These are phyloP conservation scores for Drosophila barbarae DNA, from an alignment of 2,888 invertebrate species.

Conservation along the genomic window DNA sequence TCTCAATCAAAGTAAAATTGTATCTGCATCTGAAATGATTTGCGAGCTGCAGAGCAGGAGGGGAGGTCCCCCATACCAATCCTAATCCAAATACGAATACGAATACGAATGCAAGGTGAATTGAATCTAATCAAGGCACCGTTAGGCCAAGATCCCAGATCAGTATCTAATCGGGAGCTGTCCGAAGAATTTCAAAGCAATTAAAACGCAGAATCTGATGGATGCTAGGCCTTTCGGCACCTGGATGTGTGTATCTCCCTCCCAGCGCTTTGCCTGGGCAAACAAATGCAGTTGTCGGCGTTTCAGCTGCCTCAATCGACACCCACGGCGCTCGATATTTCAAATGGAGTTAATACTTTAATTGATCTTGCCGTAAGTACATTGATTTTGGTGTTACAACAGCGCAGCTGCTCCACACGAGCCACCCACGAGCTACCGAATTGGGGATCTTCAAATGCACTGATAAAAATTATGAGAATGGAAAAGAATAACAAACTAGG, in stretches of 20 bases:
- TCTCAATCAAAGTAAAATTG: conserved; percentile 58
- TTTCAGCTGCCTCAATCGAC: conserved; percentile 34
- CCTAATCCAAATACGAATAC: conserved; percentile 7
- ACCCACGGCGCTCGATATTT: conserved; percentile 37
- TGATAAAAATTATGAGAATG: not conserved
- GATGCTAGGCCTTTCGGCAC: conserved; percentile 35
- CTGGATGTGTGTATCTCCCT: conserved; percentile 7
- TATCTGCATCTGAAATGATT: conserved; percentile 39
- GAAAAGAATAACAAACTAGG: fast-evolving
- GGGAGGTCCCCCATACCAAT: conserved; percentile 4
- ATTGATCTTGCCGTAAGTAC: conserved; percentile 56
- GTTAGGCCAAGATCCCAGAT: conserved; percentile 57
- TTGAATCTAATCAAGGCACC: conserved; percentile 64
- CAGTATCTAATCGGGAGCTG: conserved; percentile 55
- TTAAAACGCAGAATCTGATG: conserved; percentile 61
- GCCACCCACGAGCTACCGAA: conserved; percentile 42
- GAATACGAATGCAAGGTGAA: conserved; percentile 11
- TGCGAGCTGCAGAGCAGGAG: conserved; percentile 25
- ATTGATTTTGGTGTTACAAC: conserved; percentile 47
- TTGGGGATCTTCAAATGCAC: not conserved
- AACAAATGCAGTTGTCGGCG: conserved; percentile 29
- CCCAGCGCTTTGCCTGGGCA: conserved; percentile 17
- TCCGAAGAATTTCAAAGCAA: conserved; percentile 62
- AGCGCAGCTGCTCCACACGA: conserved; percentile 30
- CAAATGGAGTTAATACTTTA: conserved; percentile 63